phyloP scores from a whole-genome alignment of 2,113 vertebrate genomes.

The Ahaetulla prasina region DNA sequence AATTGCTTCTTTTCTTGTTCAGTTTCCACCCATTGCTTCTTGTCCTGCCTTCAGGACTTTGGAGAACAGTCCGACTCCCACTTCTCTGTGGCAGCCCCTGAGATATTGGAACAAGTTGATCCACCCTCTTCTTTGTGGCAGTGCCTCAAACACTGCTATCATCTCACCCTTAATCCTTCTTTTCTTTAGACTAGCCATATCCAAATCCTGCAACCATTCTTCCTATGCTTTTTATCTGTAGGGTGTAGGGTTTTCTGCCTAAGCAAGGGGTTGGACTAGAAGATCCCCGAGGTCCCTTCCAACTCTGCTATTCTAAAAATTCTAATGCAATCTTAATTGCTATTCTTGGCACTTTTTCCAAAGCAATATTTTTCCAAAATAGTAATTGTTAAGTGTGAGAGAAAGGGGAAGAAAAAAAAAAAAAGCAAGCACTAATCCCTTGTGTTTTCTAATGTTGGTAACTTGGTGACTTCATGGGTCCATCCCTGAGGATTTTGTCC shows the following conservation, averaged over 20 bases:
- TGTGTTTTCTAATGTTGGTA: neutral
- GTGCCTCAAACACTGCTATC: neutral
- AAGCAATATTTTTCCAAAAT: neutral
- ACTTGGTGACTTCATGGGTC: neutral
- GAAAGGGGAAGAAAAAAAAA: neutral
- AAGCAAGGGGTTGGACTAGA: too few species aligned
- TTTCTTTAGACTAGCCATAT: neutral
- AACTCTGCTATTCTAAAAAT: too few species aligned
- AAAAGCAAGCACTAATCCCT: neutral
- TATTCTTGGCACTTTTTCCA: neutral
- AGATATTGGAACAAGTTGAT: too few species aligned
- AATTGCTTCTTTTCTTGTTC: too few species aligned
- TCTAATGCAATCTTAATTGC: neutral
- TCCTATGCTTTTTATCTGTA: too few species aligned
- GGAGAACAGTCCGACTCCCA: too few species aligned
- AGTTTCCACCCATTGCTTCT: too few species aligned
- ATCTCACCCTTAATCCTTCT: neutral
- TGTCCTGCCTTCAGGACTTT: too few species aligned
- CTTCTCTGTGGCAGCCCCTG: too few species aligned
- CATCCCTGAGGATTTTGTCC: neutral
- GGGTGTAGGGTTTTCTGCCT: too few species aligned
- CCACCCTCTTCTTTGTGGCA: neutral
- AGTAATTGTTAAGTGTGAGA: neutral
- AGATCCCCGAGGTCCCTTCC: too few species aligned
- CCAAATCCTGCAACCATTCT: neutral